Percentiles rank a stretch among this genome's conserved stretches.
phyloP scores from a whole-genome alignment of 2,113 vertebrate genomes.

The pig (Sus scrofa) region DNA sequence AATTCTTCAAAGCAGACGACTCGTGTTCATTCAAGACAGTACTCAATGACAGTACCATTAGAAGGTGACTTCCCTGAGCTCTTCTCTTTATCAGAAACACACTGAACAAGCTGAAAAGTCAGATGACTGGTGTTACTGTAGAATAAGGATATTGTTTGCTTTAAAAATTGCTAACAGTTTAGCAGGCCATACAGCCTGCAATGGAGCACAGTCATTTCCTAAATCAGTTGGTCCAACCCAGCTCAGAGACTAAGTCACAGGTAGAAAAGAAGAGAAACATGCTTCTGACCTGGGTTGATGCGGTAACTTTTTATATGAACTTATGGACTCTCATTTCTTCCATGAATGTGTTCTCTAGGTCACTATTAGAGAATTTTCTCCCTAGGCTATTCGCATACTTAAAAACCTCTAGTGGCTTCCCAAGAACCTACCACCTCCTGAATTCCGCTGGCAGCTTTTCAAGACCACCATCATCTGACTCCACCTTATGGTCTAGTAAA shows the following conservation, averaged over 20 bases:
- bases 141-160: not conserved
- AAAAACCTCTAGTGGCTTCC: not conserved
- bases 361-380: not conserved
- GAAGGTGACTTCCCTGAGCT: not conserved
- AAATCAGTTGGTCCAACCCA: not conserved
- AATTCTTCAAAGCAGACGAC: not conserved
- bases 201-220: not conserved
- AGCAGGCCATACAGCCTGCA: not conserved
- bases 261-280: not conserved
- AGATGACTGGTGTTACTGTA: not conserved
- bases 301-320: not conserved
- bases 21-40: not conserved
- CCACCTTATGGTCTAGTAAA: not conserved
- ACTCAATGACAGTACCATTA: not conserved
- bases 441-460: not conserved
- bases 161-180: conserved; percentile 38
- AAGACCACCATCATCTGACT: conserved; percentile 23
- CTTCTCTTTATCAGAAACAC: not conserved
- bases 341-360: not conserved
- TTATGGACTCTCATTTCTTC: not conserved
- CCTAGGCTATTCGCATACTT: not conserved
- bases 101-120: not conserved
- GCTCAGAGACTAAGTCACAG: not conserved
- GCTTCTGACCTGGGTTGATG: not conserved
- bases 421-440: not conserved